Evolutionary conservation across 2,797 vertebrate species (phyloP).

Genomic region (Sylvilagus floridanus): DNA sequence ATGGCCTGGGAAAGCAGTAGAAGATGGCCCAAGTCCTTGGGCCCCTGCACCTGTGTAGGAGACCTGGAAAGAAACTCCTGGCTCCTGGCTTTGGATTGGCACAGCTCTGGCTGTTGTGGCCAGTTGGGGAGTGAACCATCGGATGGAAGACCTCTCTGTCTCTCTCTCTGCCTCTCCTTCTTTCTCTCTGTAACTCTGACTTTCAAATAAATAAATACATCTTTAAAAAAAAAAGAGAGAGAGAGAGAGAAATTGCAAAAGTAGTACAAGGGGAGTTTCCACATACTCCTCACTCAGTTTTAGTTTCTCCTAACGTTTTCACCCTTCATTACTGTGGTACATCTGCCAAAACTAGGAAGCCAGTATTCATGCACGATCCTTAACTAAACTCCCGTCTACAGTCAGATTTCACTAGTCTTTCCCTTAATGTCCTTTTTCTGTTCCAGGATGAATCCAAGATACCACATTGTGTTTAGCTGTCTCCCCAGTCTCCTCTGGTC

Average conservation of each 20-base stretch:
- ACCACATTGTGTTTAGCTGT: neutral
- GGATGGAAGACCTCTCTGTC: too few species aligned
- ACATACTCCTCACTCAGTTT: neutral
- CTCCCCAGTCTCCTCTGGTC: neutral
- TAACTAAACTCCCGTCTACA: neutral
- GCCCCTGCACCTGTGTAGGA: too few species aligned
- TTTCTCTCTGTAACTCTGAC: too few species aligned
- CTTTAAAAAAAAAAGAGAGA: neutral
- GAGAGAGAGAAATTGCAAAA: conserved; percentile 28
- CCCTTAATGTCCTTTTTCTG: neutral
- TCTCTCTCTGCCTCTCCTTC: too few species aligned
- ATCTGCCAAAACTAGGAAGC: conserved; percentile 54
- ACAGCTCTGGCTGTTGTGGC: too few species aligned
- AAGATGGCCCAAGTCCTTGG: too few species aligned
- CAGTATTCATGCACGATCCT: neutral
- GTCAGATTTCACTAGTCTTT: conserved; percentile 22
- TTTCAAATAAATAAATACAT: neutral
- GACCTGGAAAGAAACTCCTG: too few species aligned
- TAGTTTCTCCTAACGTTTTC: neutral
- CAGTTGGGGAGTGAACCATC: too few species aligned
- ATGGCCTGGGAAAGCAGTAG: too few species aligned
- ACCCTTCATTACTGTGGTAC: neutral
- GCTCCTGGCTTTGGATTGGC: too few species aligned
- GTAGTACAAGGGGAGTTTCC: neutral
- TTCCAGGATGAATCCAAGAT: neutral